These are phyloP conservation scores for Alligator sinensis DNA, from an alignment of 2,113 vertebrate species.

Conservation along the genomic window DNA sequence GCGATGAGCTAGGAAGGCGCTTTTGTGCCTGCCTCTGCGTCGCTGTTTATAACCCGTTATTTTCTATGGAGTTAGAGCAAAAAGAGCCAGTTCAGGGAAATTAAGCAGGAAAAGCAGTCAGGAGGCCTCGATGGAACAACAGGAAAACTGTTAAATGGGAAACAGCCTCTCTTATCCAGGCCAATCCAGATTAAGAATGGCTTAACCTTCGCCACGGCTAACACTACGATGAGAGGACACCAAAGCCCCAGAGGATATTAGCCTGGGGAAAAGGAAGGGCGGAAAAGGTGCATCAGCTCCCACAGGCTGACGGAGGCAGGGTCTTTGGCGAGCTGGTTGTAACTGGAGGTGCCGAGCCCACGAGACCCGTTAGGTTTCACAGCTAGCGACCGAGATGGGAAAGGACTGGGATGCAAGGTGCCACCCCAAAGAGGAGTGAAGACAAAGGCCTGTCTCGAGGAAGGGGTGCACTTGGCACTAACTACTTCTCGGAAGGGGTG, in stretches of 20 bases:
- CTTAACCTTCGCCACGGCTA: not conserved
- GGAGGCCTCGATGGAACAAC: not conserved
- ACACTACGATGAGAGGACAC: fast-evolving
- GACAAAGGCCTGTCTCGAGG: not conserved
- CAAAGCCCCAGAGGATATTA: fast-evolving
- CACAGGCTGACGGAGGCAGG: not conserved
- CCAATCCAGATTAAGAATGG: fast-evolving
- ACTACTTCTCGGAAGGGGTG: too few relatives aligned
- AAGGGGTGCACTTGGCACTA: too few relatives aligned
- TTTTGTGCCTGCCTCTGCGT: not conserved
- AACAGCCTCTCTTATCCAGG: not conserved
- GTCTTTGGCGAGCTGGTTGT: fast-evolving
- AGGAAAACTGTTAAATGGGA: not conserved
- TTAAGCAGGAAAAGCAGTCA: not conserved
- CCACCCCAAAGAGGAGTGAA: not conserved
- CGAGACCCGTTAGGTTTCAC: too few relatives aligned
- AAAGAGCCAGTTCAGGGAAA: not conserved
- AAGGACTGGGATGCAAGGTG: too few relatives aligned
- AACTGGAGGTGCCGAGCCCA: too few relatives aligned
- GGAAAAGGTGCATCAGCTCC: not conserved
- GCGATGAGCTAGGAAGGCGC: not conserved
- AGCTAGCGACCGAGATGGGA: too few relatives aligned
- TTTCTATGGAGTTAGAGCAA: not conserved
- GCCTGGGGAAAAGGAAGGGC: not conserved
- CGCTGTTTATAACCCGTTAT: not conserved